Conservation (phyloP, 23 tunicate species). For the Pegea sp. region DNA sequence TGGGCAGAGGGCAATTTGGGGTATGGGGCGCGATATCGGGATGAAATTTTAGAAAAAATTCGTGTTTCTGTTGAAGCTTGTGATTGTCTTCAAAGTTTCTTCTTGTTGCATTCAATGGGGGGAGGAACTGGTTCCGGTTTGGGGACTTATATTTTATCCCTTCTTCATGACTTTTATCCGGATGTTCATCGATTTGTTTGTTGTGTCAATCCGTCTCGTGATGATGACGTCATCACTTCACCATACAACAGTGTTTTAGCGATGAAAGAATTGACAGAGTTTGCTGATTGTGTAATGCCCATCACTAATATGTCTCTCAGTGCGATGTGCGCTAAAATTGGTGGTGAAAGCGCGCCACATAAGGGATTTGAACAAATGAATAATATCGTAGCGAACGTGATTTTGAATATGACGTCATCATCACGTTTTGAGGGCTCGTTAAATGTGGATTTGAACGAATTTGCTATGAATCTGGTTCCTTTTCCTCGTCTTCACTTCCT, state of each 20-base stretch:
- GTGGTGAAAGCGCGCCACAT: slow-evolving; percentile 5
- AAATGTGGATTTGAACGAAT: slow-evolving; percentile 98
- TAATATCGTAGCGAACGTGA: slow-evolving; percentile 79
- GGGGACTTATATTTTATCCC: slow-evolving; percentile 67
- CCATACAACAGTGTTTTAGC: slow-evolving; percentile 94
- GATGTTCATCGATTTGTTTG: slow-evolving; percentile 89
- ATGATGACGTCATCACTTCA: slow-evolving; percentile 96
- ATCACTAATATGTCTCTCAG: slow-evolving; percentile 67
- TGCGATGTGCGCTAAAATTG: slow-evolving; percentile 42
- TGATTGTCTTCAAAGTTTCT: slow-evolving; percentile 91
- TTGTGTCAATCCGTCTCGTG: slow-evolving; percentile 85
- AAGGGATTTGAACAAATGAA: slow-evolving; percentile 91
- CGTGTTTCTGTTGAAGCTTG: slow-evolving; percentile 88
- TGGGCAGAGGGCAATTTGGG: slow-evolving; percentile 98
- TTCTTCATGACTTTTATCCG: slow-evolving; percentile 61
- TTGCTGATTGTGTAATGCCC: slow-evolving; percentile 94
- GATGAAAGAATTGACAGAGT: slow-evolving; percentile 72
- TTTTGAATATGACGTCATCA: slow-evolving; percentile 91
- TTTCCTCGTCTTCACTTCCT: slow-evolving; percentile 78
- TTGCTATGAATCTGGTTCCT: slow-evolving; percentile 96
- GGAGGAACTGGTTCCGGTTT: slow-evolving; percentile 99
- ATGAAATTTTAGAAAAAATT: slow-evolving; percentile 47
- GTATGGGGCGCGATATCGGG: slow-evolving; percentile 63
- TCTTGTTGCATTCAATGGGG: slow-evolving; percentile 95
- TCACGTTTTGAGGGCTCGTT: slow-evolving; percentile 90